Base-by-base conservation (phyloP, 1,140 invertebrate genomes). In the Heliothis subflexa region DNA sequence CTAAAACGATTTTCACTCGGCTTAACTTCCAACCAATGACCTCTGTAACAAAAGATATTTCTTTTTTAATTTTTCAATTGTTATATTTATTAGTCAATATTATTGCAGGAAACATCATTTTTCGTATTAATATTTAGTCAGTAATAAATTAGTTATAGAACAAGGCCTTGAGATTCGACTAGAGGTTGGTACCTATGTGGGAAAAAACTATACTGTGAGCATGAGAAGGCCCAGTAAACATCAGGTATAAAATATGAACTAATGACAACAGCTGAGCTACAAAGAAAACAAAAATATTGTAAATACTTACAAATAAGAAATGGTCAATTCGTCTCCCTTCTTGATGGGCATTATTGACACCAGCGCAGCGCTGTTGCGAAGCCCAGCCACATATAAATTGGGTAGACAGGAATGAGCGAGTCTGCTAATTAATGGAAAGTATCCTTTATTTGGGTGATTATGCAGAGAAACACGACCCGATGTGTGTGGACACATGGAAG, bases 41-140 rank as follows among this genome's bases (percentile, higher is more conserved):
- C 61, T 64, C 61, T 64, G 61, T 40, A 33, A 64, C n/a, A 64
- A 11, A 64, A 16, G 16, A 18, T 9, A 64, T 21, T 9, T 55
- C 2, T 21, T 21, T 10, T 7, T 50, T 14, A n/a, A n/a, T 52
- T 52, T 33, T 33, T 40, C 9, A 40, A 40, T 40, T 40, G 33
- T 40, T 9, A 40, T 40, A 5, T 25, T 25, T 25, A 25, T 25
- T 25, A 25, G 21, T 25, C 21, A 25, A 25, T 25, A 2, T 25
- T 25, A 25, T 25, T 25, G 21, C 21, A 25, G 21, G 21, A 25
- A 25, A 25, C 21, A 25, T 25, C 21, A 25, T 25, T 2, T 25
- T 25, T 25, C 2, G 21, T 25, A 25, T 25, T 25, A 25, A 25
- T 25, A 25, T 25, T 25, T 25, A 25, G 21, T 25, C 21, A 25